phyloP scores from a whole-genome alignment of 2,888 invertebrate genomes.

The Hetaerina titia region DNA sequence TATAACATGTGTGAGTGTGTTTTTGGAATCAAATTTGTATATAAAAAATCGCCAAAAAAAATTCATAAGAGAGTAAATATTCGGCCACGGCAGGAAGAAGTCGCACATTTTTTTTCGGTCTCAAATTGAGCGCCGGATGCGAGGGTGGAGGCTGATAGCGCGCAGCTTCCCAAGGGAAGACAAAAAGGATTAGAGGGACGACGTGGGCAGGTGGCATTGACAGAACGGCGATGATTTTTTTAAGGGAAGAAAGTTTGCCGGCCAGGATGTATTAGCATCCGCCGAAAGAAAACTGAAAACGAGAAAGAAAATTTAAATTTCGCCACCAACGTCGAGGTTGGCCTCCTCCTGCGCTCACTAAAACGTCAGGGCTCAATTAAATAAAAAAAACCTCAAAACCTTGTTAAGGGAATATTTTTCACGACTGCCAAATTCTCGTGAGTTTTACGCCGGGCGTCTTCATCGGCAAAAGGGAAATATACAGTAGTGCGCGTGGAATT shows the following conservation, averaged over 20 bases:
- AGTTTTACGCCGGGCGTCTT: neutral
- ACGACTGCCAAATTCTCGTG: neutral
- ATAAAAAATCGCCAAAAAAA: constrained; percentile 23
- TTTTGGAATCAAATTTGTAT: constrained; percentile 58
- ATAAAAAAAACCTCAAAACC: neutral
- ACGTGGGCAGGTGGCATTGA: neutral
- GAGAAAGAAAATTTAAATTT: neutral
- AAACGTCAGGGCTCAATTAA: neutral
- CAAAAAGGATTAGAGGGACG: neutral
- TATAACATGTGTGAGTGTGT: constrained; percentile 59
- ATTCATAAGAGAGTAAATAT: neutral
- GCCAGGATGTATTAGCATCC: neutral
- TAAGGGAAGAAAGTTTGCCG: neutral
- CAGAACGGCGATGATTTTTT: neutral
- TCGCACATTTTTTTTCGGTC: neutral
- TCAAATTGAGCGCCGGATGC: neutral
- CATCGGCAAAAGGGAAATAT: neutral
- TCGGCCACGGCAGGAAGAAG: constrained; percentile 57
- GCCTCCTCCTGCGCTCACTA: neutral
- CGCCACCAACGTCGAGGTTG: neutral
- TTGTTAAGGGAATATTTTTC: neutral
- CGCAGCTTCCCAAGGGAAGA: neutral
- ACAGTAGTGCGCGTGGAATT: neutral
- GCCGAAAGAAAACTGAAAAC: neutral
- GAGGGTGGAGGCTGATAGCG: neutral